phyloP scores from a whole-genome alignment of 2,888 invertebrate species.

The Netelia fuscicornis region DNA sequence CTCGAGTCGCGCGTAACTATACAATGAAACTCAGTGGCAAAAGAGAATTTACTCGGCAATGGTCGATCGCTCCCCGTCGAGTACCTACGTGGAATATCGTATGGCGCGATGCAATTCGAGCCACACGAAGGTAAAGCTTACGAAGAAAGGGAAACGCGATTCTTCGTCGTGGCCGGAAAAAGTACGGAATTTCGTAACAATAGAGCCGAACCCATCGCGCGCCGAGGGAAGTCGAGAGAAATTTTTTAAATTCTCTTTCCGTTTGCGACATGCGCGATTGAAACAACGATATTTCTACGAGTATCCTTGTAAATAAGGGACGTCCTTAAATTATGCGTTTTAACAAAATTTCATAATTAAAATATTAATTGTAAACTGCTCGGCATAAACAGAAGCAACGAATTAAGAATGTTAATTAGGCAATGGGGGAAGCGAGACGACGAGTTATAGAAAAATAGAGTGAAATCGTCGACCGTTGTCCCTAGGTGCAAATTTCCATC shows the following conservation, averaged over 20 bases:
- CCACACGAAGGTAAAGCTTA: not conserved
- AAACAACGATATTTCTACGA: not conserved
- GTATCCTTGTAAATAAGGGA: too few relatives aligned
- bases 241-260: conserved; percentile 40
- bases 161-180: conserved; percentile 22
- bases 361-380: not conserved
- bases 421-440: not conserved
- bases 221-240: conserved; percentile 21
- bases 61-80: conserved; percentile 40
- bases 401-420: not conserved
- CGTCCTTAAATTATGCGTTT: too few relatives aligned
- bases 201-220: conserved; percentile 12
- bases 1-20: conserved; percentile 5
- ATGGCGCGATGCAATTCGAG: conserved; percentile 41
- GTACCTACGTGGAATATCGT: not conserved
- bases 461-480: conserved; percentile 56
- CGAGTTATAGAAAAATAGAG: conserved; percentile 3
- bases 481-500: conserved; percentile 67
- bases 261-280: conserved; percentile 10
- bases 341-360: too few relatives aligned
- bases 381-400: not conserved
- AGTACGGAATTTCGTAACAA: conserved; percentile 55
- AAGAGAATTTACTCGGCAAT: conserved; percentile 10
- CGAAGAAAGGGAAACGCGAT: conserved; percentile 47
- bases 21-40: conserved; percentile 39